Base-by-base conservation (phyloP, 2,888 invertebrate genomes). In the Sarcophaga carnaria region DNA sequence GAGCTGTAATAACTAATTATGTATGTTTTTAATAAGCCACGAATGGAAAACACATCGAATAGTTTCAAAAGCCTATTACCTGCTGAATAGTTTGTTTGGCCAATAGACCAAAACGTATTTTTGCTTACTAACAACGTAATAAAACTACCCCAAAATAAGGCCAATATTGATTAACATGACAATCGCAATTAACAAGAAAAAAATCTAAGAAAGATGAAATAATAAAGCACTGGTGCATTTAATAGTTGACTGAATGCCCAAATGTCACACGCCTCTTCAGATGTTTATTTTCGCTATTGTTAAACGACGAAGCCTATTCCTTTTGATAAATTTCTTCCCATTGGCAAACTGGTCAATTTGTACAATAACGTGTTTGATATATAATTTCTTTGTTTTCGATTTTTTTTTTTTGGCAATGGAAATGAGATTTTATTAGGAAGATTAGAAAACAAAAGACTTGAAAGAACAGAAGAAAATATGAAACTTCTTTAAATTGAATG, bases 231-330 rank as follows among this genome's bases (percentile, higher is more conserved):
- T 64, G 72, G 64, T 25, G 62, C 70, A 75, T 64, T 75, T 47
- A 72, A 85, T 67, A 12, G 37, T 27, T 14, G 3, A 76, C 67
- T 72, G 77, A 67, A 82, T 86, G 80, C 60, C 74, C 85, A 90
- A 91, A 91, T 86, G 92, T 92, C 92, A 88, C 90, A 92, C 92
- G 92, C 92, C 92, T 90, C 89, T 91, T 89, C 88, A 89, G 89
- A 86, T 89, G 89, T 86, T 87, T 88, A 76, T 86, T 84, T 74
- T 69, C n/a, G 54, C 80, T 45, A 80, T 85, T 85, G 76, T 85
- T 82, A 60, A 77, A 74, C 20, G 60, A 12, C 47, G 62, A 69
- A 79, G 66, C 62, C 70, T 71, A 64, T 71, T 25, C 8, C n/a
- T 63, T 86, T 62, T 14, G 2, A 10, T 37, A 8, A 10, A 37